phyloP scores from a whole-genome alignment of 2,113 vertebrate genomes.

The Antigone vipio region DNA sequence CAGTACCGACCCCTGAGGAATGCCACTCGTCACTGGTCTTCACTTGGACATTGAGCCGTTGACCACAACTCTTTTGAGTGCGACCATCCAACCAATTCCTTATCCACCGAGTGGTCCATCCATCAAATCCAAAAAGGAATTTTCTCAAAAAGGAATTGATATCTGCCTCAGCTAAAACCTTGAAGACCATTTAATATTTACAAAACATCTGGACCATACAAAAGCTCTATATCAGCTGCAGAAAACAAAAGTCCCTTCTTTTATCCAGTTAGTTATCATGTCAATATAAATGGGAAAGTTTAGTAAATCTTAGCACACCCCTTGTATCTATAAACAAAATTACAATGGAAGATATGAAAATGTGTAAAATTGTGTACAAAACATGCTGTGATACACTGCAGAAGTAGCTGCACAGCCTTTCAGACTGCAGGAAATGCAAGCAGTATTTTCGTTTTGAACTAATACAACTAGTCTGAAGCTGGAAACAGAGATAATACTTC shows the following conservation, averaged over 20 bases:
- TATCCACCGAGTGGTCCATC: too few species aligned
- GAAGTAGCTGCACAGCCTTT: background rate
- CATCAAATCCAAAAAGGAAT: too few species aligned
- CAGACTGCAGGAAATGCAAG: background rate
- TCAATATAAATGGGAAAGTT: background rate
- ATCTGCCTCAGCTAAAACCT: background rate
- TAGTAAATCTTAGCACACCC: background rate
- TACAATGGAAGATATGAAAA: background rate
- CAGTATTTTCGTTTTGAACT: background rate
- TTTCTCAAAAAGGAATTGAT: background rate
- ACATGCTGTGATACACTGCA: background rate
- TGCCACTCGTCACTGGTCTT: too few species aligned
- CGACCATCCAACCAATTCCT: too few species aligned
- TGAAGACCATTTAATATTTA: background rate
- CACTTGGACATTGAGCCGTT: too few species aligned
- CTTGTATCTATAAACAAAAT: background rate
- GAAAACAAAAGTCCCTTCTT: background rate
- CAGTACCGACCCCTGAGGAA: too few species aligned
- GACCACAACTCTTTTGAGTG: too few species aligned
- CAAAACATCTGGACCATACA: background rate
- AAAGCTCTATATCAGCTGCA: background rate
- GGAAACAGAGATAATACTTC: background rate
- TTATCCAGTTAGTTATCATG: background rate
- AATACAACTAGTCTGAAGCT: background rate
- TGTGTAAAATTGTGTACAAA: background rate